phyloP scores from a whole-genome alignment of 2,888 invertebrate genomes.

The Agrochola litura region DNA sequence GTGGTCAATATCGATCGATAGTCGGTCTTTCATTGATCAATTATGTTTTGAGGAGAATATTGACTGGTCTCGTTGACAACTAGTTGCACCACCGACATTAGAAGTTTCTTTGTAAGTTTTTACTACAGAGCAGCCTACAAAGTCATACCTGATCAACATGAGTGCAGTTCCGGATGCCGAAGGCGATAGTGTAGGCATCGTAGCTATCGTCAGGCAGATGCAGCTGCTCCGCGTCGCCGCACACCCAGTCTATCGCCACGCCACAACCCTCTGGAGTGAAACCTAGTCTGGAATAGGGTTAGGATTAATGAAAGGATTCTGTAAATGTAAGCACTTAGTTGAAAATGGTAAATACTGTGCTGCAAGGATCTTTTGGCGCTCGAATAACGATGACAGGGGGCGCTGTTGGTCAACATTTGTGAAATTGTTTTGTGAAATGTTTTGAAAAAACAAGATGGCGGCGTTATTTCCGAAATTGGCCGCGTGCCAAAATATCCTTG shows the following conservation, averaged over 20 bases:
- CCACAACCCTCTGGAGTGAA: constrained; percentile 86
- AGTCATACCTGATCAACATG: constrained; percentile 94
- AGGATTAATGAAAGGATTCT: neutral
- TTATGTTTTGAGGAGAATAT: neutral
- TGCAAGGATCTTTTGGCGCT: neutral
- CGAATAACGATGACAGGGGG: neutral
- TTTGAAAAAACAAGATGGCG: neutral
- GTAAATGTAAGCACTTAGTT: neutral
- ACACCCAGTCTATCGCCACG: constrained; percentile 92
- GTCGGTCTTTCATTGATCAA: neutral
- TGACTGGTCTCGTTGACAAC: neutral
- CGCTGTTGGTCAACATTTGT: too few relatives aligned
- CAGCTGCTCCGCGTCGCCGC: constrained; percentile 97
- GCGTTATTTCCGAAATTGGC: too few relatives aligned
- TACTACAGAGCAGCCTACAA: neutral
- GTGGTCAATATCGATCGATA: neutral
- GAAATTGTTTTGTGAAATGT: too few relatives aligned
- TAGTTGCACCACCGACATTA: neutral
- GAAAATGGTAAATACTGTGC: neutral
- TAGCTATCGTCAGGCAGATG: constrained; percentile 94
- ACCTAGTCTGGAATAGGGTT: constrained; percentile 83
- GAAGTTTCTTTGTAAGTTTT: neutral
- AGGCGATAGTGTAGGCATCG: constrained; percentile 98
- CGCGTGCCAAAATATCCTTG: neutral
- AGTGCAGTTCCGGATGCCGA: constrained; percentile 99